Evolutionary conservation across 2,888 invertebrate genomes (phyloP).

Genomic region (Ormyrus labotus): DNA sequence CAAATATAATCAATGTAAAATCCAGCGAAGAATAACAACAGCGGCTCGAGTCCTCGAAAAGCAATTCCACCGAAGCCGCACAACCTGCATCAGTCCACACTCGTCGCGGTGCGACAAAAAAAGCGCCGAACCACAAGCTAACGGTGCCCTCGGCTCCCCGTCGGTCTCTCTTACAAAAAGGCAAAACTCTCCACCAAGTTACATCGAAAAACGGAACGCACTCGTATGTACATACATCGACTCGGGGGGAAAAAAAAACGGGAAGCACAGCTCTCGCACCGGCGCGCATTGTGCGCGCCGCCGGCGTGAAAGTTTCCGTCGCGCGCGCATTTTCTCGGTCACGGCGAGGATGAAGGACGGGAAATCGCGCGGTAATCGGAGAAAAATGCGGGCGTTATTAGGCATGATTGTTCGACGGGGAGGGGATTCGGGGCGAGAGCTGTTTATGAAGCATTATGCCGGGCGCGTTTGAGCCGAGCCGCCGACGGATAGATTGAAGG

Average conservation of each 20-base stretch:
- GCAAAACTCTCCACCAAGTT: slow-evolving; percentile 33
- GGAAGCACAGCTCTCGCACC: not conserved
- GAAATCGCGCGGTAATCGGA: slow-evolving; percentile 31
- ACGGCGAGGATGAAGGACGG: not conserved
- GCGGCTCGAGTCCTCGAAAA: no score
- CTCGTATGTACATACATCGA: not conserved
- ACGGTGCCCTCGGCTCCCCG: slow-evolving; percentile 9
- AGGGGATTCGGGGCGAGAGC: no score
- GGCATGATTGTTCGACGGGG: not conserved
- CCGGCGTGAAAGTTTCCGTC: slow-evolving; percentile 48
- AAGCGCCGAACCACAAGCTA: slow-evolving; percentile 36
- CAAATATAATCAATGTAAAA: no score
- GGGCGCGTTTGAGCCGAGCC: no score
- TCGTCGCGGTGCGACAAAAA: not conserved
- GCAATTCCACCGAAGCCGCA: no score
- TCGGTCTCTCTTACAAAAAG: not conserved
- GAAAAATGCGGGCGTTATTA: slow-evolving; percentile 6
- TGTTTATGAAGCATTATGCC: no score
- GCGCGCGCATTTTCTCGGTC: slow-evolving; percentile 41
- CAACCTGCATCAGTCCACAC: no score
- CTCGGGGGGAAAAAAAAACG: slow-evolving; percentile 22
- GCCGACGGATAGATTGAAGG: no score
- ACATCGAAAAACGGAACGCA: slow-evolving; percentile 35
- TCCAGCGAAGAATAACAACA: no score
- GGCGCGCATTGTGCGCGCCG: slow-evolving; percentile 16